These are phyloP conservation scores for Porites australiensis DNA, from an alignment of 64 coral and sea anemone genomes.

Conservation along the genomic window DNA sequence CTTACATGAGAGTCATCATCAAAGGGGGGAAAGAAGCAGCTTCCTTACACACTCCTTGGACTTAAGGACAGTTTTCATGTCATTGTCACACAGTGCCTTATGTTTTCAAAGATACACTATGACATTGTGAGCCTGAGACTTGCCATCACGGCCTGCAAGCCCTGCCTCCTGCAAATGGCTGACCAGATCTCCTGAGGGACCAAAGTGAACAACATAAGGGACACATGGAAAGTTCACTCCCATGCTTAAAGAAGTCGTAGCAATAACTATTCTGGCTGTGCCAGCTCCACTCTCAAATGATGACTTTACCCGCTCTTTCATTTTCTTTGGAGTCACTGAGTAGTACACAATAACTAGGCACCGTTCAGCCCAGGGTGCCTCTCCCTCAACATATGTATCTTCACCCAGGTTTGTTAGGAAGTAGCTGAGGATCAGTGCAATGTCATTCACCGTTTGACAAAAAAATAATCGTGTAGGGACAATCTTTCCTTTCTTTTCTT, in stretches of 20 bases:
- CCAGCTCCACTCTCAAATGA: slow-evolving; percentile 23
- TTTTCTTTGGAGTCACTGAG: background rate
- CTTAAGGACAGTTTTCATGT: no score
- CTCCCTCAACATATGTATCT: slow-evolving; percentile 1
- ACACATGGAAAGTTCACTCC: background rate
- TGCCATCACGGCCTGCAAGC: background rate
- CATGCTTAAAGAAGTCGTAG: background rate
- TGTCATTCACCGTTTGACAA: slow-evolving; percentile 34
- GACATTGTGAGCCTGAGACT: background rate
- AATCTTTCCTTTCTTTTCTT: background rate
- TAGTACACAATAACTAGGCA: slow-evolving; percentile 30
- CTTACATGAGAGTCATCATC: no score
- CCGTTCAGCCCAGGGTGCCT: background rate
- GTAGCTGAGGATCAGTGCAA: slow-evolving; percentile 4
- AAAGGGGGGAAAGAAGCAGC: background rate
- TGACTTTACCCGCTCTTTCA: background rate
- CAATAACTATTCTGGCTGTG: background rate
- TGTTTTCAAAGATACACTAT: no score
- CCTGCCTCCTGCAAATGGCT: background rate
- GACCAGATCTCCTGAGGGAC: background rate
- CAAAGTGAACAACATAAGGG: background rate
- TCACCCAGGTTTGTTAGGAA: slow-evolving; percentile 50
- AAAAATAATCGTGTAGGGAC: background rate
- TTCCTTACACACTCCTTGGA: background rate
- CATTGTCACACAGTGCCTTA: no score